Evolutionary conservation across 2,888 invertebrate species (phyloP).

Genomic region (Drosophila falleni): DNA sequence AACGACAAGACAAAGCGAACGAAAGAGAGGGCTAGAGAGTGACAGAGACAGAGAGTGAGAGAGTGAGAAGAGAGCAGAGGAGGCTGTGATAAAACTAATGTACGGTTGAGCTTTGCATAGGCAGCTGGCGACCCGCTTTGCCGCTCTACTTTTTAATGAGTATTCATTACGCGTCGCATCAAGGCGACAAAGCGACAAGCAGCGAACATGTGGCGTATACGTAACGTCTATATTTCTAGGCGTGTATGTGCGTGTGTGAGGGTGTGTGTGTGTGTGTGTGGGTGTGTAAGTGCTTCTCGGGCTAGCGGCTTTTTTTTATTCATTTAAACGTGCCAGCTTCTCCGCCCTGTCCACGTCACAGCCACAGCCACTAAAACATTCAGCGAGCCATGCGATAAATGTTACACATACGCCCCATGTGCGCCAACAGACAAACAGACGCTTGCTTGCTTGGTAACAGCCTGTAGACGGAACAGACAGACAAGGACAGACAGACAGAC

Average conservation of each 20-base stretch:
- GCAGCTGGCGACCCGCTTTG: constrained; percentile 29
- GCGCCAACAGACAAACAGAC: constrained; percentile 25
- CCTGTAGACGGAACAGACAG: constrained; percentile 2
- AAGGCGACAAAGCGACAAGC: constrained; percentile 41
- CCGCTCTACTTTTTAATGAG: constrained; percentile 66
- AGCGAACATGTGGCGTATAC: constrained; percentile 29
- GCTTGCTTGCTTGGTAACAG: constrained; percentile 1
- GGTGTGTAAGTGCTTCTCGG: constrained; percentile 1
- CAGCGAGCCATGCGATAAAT: constrained; percentile 44
- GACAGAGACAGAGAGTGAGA: neutral
- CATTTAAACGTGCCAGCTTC: constrained; percentile 37
- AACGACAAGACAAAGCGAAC: constrained; percentile 7
- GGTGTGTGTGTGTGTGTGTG: constrained; percentile 1
- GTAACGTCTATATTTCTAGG: constrained; percentile 5
- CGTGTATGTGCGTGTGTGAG: neutral
- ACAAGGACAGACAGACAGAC: neutral
- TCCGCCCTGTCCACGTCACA: neutral
- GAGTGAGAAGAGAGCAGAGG: no score
- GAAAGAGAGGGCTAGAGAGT: neutral
- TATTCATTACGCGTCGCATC: constrained; percentile 57
- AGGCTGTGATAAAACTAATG: constrained; percentile 23
- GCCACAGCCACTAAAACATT: constrained; percentile 30
- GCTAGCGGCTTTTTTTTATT: constrained; percentile 52
- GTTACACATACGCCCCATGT: constrained; percentile 67
- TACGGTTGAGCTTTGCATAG: constrained; percentile 35